A percentile compares a stretch with the other conserved stretches of the same genome.
Evolutionary conservation across 2,113 vertebrate genomes (phyloP).

Genomic region (Perca fluviatilis): DNA sequence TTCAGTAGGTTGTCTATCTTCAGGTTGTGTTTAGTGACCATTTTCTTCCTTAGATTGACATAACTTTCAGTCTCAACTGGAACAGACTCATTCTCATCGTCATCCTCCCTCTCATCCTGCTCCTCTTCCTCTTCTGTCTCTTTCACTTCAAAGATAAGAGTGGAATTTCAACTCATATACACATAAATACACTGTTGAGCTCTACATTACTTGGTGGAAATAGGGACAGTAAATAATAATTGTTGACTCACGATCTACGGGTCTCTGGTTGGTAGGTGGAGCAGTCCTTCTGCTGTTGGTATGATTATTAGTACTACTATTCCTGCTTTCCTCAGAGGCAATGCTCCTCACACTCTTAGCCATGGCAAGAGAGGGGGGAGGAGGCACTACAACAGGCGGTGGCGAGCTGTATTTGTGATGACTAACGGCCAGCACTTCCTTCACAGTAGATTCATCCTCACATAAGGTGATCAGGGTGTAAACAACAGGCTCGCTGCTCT

Average conservation of each 20-base stretch:
- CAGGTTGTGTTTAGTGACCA: conserved; percentile 84
- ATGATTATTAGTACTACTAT: conserved; percentile 71
- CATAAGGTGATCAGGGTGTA: conserved; percentile 91
- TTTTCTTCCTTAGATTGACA: conserved; percentile 90
- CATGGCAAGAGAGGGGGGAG: conserved; percentile 54
- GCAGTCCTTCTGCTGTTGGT: conserved; percentile 41
- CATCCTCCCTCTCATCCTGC: conserved; percentile 84
- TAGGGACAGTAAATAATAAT: neutral
- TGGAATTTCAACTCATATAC: neutral
- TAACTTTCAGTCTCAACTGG: conserved; percentile 92
- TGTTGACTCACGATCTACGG: conserved; percentile 61
- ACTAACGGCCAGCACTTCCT: conserved; percentile 83
- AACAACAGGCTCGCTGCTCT: conserved; percentile 88
- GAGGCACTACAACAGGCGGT: conserved; percentile 75
- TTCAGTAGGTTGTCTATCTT: conserved; percentile 83
- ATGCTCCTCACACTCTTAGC: conserved; percentile 55
- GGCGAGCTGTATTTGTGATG: conserved; percentile 92
- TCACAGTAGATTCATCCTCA: conserved; percentile 90
- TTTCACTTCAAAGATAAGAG: conserved; percentile 49
- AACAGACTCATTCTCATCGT: conserved; percentile 84
- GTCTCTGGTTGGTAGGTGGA: conserved; percentile 41
- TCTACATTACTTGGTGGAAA: neutral
- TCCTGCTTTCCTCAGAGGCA: conserved; percentile 56
- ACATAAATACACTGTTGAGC: neutral
- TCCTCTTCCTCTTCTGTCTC: conserved; percentile 56